These are phyloP conservation scores for Trichogramma dendrolimi DNA, from an alignment of 2,888 invertebrate genomes.

Conservation along the genomic window DNA sequence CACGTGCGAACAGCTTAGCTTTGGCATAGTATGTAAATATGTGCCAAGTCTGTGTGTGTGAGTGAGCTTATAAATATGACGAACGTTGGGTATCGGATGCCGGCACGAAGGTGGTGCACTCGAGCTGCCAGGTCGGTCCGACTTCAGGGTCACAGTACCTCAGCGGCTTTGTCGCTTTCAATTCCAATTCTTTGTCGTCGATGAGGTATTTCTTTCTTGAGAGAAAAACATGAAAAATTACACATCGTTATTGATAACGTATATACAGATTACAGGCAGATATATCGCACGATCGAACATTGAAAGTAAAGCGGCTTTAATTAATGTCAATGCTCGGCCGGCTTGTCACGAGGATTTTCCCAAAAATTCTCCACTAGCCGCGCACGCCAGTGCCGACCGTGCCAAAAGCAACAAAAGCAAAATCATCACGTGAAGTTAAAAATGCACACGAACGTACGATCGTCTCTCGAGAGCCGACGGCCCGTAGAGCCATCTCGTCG, in stretches of 20 bases:
- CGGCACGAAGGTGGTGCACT: constrained; percentile 30
- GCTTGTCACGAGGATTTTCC: no score
- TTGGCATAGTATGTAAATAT: background rate
- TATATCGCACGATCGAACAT: background rate
- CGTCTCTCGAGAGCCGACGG: constrained; percentile 30
- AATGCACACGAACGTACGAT: constrained; percentile 25
- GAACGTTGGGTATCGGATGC: constrained; percentile 1
- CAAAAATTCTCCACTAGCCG: no score
- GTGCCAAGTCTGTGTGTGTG: background rate
- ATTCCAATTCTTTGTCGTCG: constrained; percentile 27
- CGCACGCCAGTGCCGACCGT: no score
- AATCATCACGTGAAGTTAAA: background rate
- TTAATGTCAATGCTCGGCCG: no score
- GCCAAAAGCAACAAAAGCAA: background rate
- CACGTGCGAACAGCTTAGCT: no score
- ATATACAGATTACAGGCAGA: background rate
- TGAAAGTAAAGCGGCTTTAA: no score
- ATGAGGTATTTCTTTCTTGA: constrained; percentile 31
- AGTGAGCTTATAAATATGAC: constrained; percentile 15
- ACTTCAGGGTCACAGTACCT: constrained; percentile 31
- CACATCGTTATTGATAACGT: background rate
- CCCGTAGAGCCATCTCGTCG: constrained; percentile 28
- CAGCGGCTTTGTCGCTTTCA: constrained; percentile 26
- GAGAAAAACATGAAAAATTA: background rate
- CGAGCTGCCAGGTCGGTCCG: constrained; percentile 34